These are phyloP conservation scores for Hyperoplus immaculatus DNA, from an alignment of 2,797 vertebrate genomes.

Conservation along the genomic window DNA sequence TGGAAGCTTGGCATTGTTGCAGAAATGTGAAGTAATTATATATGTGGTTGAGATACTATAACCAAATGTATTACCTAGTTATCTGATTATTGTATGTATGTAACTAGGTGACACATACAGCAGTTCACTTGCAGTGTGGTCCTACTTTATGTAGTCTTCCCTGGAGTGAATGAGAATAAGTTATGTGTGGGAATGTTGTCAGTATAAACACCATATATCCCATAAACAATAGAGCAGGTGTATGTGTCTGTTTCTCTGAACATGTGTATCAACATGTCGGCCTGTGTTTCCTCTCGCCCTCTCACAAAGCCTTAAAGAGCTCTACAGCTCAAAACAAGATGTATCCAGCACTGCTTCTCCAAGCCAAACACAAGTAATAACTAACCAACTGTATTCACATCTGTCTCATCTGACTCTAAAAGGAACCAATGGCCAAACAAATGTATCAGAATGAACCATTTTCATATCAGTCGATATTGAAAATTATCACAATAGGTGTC, in stretches of 20 bases:
- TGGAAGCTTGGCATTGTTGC: background rate
- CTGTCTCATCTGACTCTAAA: constrained; percentile 1
- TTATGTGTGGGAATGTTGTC: constrained; percentile 66
- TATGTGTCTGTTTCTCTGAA: constrained; percentile 20
- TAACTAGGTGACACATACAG: background rate
- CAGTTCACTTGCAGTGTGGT: background rate
- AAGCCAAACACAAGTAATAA: constrained; percentile 15
- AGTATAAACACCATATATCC: constrained; percentile 59
- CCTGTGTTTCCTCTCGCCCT: constrained; percentile 15
- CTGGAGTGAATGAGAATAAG: constrained; percentile 45
- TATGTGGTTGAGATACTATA: constrained; percentile 5
- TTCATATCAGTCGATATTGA: no score
- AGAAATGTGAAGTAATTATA: background rate
- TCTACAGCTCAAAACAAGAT: constrained; percentile 20
- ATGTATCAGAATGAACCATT: no score
- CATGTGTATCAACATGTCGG: constrained; percentile 2
- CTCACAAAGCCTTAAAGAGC: constrained; percentile 5
- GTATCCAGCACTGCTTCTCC: constrained; percentile 28
- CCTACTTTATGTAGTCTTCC: constrained; percentile 11
- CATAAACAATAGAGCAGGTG: constrained; percentile 47
- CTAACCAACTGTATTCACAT: background rate
- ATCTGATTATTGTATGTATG: background rate
- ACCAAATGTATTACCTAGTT: background rate
- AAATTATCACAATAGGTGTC: no score
- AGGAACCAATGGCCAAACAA: background rate